Evolutionary conservation across 2,888 invertebrate genomes (phyloP), one percentile per base, ranked within the genome.

Genomic region (Antheraea yamamai): DNA sequence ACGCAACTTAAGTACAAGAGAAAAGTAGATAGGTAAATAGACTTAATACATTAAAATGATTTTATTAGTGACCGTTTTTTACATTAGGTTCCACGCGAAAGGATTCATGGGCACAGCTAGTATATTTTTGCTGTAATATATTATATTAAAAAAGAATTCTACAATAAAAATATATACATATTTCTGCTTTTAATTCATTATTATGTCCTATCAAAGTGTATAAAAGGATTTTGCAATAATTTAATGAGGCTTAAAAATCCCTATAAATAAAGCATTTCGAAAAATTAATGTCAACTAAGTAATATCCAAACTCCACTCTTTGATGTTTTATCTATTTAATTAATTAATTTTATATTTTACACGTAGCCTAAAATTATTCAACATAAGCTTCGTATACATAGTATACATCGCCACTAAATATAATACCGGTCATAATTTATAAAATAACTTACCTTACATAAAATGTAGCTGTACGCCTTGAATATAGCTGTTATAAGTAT

Each of bases 401-500:
- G 86, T 83, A 12, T 84, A 82, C 81, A 79, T 78, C 77, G 78
- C 79, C 72, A 73, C 80, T 72, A 78, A 80, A 80, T 80, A 85
- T 87, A 86, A 87, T 83, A 84, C 80, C 75, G 74, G 84, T 83
- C 88, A 91, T 91, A 91, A 89, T 89, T 91, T 87, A 88, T 85
- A 85, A 88, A 88, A 87, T 86, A 89, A 88, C 84, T 87, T 85
- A 79, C 82, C 86, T 85, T 86, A 86, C 86, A 88, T 88, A 90
- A 89, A 90, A 90, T 91, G 89, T 90, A 86, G 86, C 88, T 87
- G 85, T 90, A 88, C 87, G 84, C 86, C 84, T 86, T 85, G 86
- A 85, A 89, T 89, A 91, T 87, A 83, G 88, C 89, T 89, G 85
- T 92, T 92, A 90, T 91, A 93, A 93, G 91, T 94, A 94, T 95